phyloP scores from a whole-genome alignment of 2,888 invertebrate species.

The Liodrosophila aerea region DNA sequence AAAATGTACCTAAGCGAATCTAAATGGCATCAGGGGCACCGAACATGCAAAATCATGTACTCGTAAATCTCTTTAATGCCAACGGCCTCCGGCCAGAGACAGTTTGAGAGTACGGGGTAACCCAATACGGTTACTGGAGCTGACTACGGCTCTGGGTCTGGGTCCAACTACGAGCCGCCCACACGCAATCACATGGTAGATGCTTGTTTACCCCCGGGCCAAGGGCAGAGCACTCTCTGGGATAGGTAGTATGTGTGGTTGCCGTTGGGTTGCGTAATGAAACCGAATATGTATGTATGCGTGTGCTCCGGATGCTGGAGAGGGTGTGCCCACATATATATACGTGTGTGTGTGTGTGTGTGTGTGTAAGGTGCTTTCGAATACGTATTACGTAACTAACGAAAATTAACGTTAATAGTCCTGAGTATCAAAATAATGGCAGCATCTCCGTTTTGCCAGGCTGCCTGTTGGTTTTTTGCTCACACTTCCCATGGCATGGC shows the following conservation, averaged over 20 bases:
- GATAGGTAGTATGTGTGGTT: constrained; percentile 15
- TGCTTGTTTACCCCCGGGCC: constrained; percentile 58
- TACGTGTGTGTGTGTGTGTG: constrained; percentile 12
- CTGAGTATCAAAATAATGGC: constrained; percentile 74
- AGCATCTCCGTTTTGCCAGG: constrained; percentile 26
- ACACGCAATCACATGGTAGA: constrained; percentile 52
- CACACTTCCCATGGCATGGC: constrained; percentile 33
- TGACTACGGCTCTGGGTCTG: constrained; percentile 12
- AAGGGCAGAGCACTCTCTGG: constrained; percentile 19
- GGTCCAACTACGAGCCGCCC: constrained; percentile 41
- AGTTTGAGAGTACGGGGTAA: constrained; percentile 30
- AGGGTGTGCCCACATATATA: constrained; percentile 5
- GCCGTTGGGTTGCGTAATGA: constrained; percentile 55
- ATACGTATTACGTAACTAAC: constrained; percentile 77
- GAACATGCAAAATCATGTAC: constrained; percentile 81
- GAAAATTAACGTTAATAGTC: constrained; percentile 78
- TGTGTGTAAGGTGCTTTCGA: constrained; percentile 70
- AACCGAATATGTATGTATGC: constrained; percentile 47
- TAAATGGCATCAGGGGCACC: constrained; percentile 75
- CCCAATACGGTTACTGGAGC: not conserved
- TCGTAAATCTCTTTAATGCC: constrained; percentile 80
- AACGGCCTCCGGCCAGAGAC: constrained; percentile 63
- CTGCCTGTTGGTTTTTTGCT: constrained; percentile 47
- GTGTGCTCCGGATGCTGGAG: constrained; percentile 11
- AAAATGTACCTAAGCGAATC: constrained; percentile 77